Evolutionary conservation across 2,113 vertebrate genomes (phyloP), one percentile per base, ranked within the genome.

Genomic region (Ibidorhyncha struthersii): DNA sequence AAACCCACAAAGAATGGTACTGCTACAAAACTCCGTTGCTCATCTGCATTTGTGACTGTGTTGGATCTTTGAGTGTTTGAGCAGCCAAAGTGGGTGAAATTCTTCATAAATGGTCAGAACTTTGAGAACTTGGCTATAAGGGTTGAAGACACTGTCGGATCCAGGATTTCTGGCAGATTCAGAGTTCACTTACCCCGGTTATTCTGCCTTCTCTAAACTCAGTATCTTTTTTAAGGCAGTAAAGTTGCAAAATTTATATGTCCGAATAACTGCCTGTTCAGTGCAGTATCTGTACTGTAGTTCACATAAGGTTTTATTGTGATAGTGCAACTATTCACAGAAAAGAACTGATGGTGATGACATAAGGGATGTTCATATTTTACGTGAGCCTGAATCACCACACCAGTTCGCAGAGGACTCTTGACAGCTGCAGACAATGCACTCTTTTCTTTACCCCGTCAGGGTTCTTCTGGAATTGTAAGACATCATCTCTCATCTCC

Each of bases 211-310:
- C 19, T 62, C 11, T 61, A 73, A 81, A 47, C 2, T 38, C 7
- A n/a, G 0, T 52, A 38, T 21, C 0, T 0, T 30, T 36, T 70
- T 65, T 88, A 61, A 63, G 22, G 18, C 14, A 41, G n/a, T 43
- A 40, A 73, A 47, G 17, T 18, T 82, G 41, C 49, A 85, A 74
- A 62, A 70, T 82, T 7, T 47, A 0, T 73, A 9, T 58, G 8
- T 81, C 25, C 72, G 62, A 52, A 27, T 73, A 87, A 59, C 15
- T 87, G 43, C 26, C 14, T 61, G 7, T 62, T 82, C 90, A 36
- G n/a, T 4, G 2, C 45, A 62, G 5, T 50, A 23, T 59, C 43
- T 74, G 29, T 71, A 30, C 41, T 43, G 29, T 36, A 53, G n/a
- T 40, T 91, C 40, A 50, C 9, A 6, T 55, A 45, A 26, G 23